Base-by-base conservation (phyloP, 1,140 invertebrate genomes). In the Brachionus calyciflorus region DNA sequence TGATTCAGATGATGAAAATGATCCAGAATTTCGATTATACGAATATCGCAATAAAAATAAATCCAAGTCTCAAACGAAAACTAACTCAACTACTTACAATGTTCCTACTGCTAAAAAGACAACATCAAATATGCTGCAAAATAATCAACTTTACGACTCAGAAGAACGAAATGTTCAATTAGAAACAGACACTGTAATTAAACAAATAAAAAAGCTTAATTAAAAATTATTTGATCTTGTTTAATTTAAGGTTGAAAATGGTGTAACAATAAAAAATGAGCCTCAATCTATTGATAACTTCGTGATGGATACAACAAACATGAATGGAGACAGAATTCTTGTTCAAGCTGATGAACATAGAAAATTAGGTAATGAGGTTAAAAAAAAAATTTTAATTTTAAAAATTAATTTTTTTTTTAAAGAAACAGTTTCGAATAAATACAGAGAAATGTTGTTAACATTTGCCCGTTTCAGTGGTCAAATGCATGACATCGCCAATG, bases 1-100 rank as follows among this genome's bases (percentile, higher is more conserved):
- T 41, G 60, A 65, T 12, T 65, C 60, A 24, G 60, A 65, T 65
- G 60, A 65, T 14, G 60, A 65, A 44, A 41, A 65, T 44, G 60
- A 65, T 37, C 60, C 60, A 12, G 40, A 41, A 6, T 65, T 30
- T 44, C 19, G 37, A 2, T 21, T 21, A n/a, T n/a, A n/a, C n/a
- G n/a, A n/a, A n/a, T n/a, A n/a, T 21, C 28, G 40, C 41, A 44
- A 7, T n/a, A 37, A 17, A 5, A 44, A 21, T 19, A 21, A 44
- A 41, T 3, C 7, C 1, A 44, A 65, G 10, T 19, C 60, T n/a
- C 10, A 63, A 63, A 9, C 57, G 10, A 65, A 44, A 21, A 41
- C n/a, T 37, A 63, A 63, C 10, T 37, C 30, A 9, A 40, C 33
- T n/a, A 63, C n/a, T 10, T 37, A 9, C 10, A n/a, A 37, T 9